Evolutionary conservation across 2,888 invertebrate species (phyloP).

Genomic region (Thereva nobilitata): DNA sequence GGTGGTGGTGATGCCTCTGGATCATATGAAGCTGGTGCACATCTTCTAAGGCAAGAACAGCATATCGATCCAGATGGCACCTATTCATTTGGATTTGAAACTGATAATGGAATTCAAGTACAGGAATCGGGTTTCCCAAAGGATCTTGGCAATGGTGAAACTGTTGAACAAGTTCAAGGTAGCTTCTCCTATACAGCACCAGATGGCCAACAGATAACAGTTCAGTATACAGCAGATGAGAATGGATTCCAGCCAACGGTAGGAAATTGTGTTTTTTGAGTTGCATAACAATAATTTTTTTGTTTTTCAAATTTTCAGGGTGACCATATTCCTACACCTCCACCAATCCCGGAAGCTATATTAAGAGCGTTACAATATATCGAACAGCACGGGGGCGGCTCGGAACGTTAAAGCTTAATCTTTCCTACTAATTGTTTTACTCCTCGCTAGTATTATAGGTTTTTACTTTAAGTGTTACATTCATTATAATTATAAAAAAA

Average conservation of each 20-base stretch:
- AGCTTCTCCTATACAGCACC: constrained; percentile 76
- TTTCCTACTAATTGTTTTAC: not conserved
- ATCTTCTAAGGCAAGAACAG: constrained; percentile 71
- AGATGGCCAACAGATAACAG: constrained; percentile 64
- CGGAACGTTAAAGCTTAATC: not conserved
- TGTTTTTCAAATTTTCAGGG: constrained; percentile 41
- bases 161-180: constrained; percentile 74
- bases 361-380: constrained; percentile 56
- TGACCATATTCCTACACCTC: constrained; percentile 46
- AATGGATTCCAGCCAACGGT: constrained; percentile 67
- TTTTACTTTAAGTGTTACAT: not conserved
- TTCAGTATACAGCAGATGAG: constrained; percentile 69
- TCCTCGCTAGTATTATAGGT: constrained; percentile 8
- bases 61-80: constrained; percentile 74
- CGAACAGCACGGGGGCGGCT: constrained; percentile 26
- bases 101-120: constrained; percentile 81
- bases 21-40: constrained; percentile 60
- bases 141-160: constrained; percentile 68
- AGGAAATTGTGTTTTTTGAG: constrained; percentile 53
- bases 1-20: constrained; percentile 19
- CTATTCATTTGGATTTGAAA: constrained; percentile 76
- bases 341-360: constrained; percentile 59
- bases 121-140: constrained; percentile 77
- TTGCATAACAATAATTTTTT: not conserved
- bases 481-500: not conserved